Percentiles rank a stretch among this genome's conserved stretches.
Evolutionary conservation across 2,888 invertebrate species (phyloP).

Genomic region (Didymodactylos carnosus): DNA sequence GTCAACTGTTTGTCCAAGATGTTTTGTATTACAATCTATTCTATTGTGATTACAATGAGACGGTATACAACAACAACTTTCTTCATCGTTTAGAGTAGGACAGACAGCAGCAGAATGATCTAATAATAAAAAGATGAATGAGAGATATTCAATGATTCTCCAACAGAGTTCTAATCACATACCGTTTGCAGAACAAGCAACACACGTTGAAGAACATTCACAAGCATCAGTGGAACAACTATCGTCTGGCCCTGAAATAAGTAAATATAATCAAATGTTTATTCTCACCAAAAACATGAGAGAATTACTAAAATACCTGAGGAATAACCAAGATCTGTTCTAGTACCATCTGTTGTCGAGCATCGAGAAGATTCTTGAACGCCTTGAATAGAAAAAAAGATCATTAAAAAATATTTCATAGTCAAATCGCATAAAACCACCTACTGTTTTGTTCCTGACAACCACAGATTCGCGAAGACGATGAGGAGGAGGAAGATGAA

Average conservation of each 20-base stretch:
- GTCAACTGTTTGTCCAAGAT: too few species aligned
- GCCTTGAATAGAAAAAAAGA: background rate
- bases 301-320: background rate
- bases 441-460: background rate
- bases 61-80: background rate
- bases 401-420: background rate
- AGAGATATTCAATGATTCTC: background rate
- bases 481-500: background rate
- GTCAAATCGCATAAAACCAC: background rate
- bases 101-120: background rate
- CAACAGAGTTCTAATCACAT: background rate
- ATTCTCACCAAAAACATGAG: background rate
- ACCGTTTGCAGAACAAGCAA: background rate
- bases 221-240: background rate
- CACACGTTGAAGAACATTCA: background rate
- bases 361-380: background rate
- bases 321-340: background rate
- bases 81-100: background rate
- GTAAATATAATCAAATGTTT: background rate
- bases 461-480: background rate
- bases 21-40: background rate
- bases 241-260: background rate
- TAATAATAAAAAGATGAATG: background rate
- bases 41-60: background rate
- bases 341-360: background rate